phyloP scores from a whole-genome alignment of 2,888 invertebrate species.

The Cosmia trapezina region DNA sequence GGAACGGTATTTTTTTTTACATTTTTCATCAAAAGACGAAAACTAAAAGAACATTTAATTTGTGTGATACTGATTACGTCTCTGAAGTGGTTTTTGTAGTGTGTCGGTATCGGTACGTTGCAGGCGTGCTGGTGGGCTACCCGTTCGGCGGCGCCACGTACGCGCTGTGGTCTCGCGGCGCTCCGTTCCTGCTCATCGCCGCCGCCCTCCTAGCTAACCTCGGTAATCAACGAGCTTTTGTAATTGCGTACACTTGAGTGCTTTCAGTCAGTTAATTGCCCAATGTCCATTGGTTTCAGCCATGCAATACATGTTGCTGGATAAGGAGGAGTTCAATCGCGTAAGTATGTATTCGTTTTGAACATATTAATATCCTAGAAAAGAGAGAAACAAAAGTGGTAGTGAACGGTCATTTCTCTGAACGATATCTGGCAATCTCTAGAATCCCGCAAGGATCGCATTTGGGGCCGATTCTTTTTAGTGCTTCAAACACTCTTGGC shows the following conservation, averaged over 20 bases:
- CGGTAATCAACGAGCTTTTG: conserved; percentile 64
- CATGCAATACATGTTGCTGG: conserved; percentile 77
- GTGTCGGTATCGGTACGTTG: background rate
- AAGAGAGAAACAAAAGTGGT: no score
- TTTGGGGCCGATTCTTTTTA: no score
- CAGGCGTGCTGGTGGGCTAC: conserved; percentile 87
- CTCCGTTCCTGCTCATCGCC: conserved; percentile 82
- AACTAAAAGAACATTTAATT: no score
- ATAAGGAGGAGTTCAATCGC: conserved; percentile 75
- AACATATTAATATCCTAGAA: no score
- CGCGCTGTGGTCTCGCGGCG: conserved; percentile 78
- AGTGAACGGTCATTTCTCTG: no score
- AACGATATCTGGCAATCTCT: no score
- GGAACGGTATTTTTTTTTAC: no score
- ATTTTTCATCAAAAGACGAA: no score
- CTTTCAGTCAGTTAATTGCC: background rate
- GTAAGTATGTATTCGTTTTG: conserved; percentile 64
- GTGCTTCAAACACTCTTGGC: no score
- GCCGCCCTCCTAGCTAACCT: conserved; percentile 75
- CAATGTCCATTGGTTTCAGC: conserved; percentile 66
- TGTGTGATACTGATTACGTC: no score
- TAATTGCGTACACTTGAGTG: background rate
- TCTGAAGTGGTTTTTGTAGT: no score
- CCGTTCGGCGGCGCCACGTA: conserved; percentile 83
- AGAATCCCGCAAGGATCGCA: no score